Conservation (phyloP, 2,888 invertebrate genomes). For the Drosophila sordidula region DNA sequence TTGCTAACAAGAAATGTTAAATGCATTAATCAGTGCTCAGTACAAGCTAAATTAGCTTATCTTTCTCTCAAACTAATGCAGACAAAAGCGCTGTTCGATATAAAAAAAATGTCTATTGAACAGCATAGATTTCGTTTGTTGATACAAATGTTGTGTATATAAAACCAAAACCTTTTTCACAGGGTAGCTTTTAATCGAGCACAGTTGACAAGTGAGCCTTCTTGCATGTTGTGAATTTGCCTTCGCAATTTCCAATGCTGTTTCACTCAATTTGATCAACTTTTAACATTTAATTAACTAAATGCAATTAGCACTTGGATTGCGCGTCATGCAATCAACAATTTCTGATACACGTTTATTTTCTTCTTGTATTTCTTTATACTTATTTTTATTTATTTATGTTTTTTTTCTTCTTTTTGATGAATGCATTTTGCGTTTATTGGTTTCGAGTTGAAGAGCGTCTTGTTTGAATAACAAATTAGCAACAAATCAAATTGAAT, state of each 20-base stretch:
- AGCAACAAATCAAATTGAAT: slow-evolving; percentile 76
- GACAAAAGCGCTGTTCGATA: no score
- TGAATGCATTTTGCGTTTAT: slow-evolving; percentile 59
- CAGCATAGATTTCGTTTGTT: no score
- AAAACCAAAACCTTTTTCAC: neutral
- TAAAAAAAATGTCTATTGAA: no score
- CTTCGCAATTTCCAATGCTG: slow-evolving; percentile 38
- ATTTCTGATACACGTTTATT: neutral
- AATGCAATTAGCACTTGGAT: slow-evolving; percentile 72
- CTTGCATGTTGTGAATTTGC: slow-evolving; percentile 20
- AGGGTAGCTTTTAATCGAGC: neutral
- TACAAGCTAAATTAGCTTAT: no score
- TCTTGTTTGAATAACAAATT: slow-evolving; percentile 76
- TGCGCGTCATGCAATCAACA: slow-evolving; percentile 48
- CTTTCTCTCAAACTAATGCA: no score
- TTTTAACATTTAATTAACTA: slow-evolving; percentile 72
- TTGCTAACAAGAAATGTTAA: no score
- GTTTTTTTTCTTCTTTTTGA: slow-evolving; percentile 42
- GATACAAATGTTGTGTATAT: no score
- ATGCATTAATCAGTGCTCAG: no score
- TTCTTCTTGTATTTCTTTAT: slow-evolving; percentile 18
- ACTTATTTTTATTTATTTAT: slow-evolving; percentile 42
- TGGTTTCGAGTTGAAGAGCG: slow-evolving; percentile 36
- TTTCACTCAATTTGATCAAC: slow-evolving; percentile 67
- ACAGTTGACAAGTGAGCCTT: neutral